Percentiles rank a stretch among this genome's conserved stretches.
These are phyloP conservation scores for Aspidapion aeneum DNA, from an alignment of 2,888 invertebrate genomes.

Conservation along the genomic window DNA sequence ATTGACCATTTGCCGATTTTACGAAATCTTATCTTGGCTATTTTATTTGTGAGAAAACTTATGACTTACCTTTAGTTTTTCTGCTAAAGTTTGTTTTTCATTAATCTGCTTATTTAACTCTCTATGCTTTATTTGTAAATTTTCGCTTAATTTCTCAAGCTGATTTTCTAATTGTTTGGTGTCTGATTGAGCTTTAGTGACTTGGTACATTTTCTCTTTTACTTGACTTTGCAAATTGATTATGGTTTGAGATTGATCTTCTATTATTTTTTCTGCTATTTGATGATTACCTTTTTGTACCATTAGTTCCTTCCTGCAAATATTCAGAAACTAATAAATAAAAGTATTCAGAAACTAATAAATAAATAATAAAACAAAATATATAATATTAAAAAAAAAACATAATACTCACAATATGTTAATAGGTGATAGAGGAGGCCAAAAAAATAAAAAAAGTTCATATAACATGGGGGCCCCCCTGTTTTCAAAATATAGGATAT, in stretches of 20 bases:
- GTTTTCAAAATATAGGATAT: too few relatives aligned
- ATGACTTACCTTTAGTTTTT: conserved; percentile 31
- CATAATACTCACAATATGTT: too few relatives aligned
- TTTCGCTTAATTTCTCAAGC: conserved; percentile 27
- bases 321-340: neutral
- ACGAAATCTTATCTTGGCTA: too few relatives aligned
- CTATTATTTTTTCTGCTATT: conserved; percentile 35
- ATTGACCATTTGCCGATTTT: too few relatives aligned
- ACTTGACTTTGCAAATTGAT: conserved; percentile 27
- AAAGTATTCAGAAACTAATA: neutral
- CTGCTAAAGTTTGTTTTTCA: conserved; percentile 28
- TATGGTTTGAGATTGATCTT: conserved; percentile 33
- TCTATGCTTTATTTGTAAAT: conserved; percentile 26
- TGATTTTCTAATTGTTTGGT: conserved; percentile 26
- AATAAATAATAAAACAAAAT: neutral
- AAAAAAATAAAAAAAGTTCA: too few relatives aligned
- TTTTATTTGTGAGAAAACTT: too few relatives aligned
- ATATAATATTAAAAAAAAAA: too few relatives aligned
- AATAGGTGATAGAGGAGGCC: too few relatives aligned
- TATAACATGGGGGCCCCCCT: too few relatives aligned
- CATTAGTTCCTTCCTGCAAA: conserved; percentile 26
- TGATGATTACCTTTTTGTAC: conserved; percentile 31
- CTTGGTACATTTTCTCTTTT: conserved; percentile 28
- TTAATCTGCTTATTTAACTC: conserved; percentile 29
- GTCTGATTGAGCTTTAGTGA: conserved; percentile 25